Percentiles rank a stretch among this genome's conserved stretches.
These are phyloP conservation scores for Disparrhopalites patrizii DNA, from an alignment of 2,888 invertebrate species.

Conservation along the genomic window DNA sequence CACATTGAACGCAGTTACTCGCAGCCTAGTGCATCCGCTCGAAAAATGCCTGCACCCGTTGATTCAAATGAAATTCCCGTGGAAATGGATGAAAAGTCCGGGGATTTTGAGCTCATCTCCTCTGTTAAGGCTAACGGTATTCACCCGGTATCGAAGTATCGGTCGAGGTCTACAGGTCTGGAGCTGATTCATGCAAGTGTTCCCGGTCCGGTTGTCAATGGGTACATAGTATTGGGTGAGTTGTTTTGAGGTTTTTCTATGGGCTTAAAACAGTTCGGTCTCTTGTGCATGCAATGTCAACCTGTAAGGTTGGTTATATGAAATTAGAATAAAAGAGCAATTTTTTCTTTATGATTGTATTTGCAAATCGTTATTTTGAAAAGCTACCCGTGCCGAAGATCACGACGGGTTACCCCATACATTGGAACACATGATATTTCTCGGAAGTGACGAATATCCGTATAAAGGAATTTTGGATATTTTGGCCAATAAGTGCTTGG, in stretches of 20 bases:
- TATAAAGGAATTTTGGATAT: conserved; percentile 85
- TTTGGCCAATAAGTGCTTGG: conserved; percentile 81
- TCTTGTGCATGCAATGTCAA: too few species aligned
- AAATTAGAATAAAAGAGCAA: too few species aligned
- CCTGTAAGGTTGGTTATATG: too few species aligned
- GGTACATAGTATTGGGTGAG: conserved; percentile 79
- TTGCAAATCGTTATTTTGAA: too few species aligned
- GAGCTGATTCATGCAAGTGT: conserved; percentile 79
- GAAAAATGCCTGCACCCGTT: neutral
- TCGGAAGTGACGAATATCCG: conserved; percentile 84
- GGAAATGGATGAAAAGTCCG: neutral
- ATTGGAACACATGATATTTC: conserved; percentile 83
- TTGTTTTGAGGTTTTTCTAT: too few species aligned
- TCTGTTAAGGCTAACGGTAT: conserved; percentile 56
- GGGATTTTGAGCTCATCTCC: conserved; percentile 23
- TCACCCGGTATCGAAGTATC: conserved; percentile 75
- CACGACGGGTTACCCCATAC: conserved; percentile 92
- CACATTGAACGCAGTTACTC: neutral
- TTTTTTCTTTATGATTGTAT: too few species aligned
- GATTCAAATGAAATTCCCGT: neutral
- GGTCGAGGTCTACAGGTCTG: conserved; percentile 72
- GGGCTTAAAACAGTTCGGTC: too few species aligned
- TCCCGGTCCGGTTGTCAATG: conserved; percentile 85
- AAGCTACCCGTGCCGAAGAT: conserved; percentile 85
- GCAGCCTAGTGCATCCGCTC: neutral